phyloP scores from a whole-genome alignment of 2,797 vertebrate genomes.

The Argyrosomus regius region DNA sequence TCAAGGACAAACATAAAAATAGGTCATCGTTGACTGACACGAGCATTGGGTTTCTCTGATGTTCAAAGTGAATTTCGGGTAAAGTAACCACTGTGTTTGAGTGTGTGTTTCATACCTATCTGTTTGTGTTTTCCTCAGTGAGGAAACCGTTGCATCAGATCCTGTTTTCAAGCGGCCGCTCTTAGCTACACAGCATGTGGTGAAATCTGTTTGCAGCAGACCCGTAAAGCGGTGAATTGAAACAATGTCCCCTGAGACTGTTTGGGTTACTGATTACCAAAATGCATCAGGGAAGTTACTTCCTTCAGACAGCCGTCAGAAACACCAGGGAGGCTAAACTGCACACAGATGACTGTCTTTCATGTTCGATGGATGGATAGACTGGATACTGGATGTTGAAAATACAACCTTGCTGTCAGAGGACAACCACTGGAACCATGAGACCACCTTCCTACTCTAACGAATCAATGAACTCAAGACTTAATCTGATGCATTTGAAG shows the following conservation, averaged over 20 bases:
- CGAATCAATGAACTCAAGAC: too few species aligned
- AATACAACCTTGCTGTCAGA: conserved; percentile 5
- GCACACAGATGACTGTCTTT: not conserved
- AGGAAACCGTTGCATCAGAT: conserved; percentile 63
- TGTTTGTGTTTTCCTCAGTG: conserved; percentile 22
- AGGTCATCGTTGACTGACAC: not conserved
- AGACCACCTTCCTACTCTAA: not conserved
- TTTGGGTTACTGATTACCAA: conserved; percentile 11
- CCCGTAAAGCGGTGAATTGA: conserved; percentile 24
- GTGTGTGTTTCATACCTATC: conserved; percentile 29
- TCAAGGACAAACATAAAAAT: not conserved
- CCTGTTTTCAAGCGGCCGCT: conserved; percentile 35
- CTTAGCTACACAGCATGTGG: conserved; percentile 44
- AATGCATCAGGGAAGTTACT: not conserved
- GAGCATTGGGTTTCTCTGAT: conserved; percentile 15
- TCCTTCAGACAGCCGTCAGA: conserved; percentile 18
- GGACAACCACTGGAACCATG: not conserved
- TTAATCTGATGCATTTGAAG: not conserved
- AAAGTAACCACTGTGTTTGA: not conserved
- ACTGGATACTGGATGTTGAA: not conserved
- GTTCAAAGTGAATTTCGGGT: conserved; percentile 22
- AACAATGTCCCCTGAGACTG: conserved; percentile 13
- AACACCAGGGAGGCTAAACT: not conserved
- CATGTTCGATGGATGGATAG: not conserved
- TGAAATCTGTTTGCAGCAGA: conserved; percentile 13